A percentile compares a stretch with the other conserved stretches of the same genome.
Conservation (phyloP, 2,797 vertebrate genomes). For the Periparus ater region DNA sequence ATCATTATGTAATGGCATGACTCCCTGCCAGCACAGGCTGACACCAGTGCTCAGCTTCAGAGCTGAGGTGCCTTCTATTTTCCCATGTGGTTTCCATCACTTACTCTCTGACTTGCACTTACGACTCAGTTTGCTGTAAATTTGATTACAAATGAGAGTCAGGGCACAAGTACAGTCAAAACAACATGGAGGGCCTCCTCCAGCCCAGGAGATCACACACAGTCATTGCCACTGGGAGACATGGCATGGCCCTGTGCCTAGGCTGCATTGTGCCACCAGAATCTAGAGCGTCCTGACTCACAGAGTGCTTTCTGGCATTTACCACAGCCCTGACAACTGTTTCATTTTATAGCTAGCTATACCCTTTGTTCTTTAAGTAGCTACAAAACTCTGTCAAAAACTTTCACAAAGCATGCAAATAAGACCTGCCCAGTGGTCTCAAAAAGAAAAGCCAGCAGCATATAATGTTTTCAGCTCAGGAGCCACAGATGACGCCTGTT, state of each 20-base stretch:
- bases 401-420: neutral
- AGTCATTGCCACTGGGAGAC: rapidly evolving
- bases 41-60: neutral
- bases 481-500: neutral
- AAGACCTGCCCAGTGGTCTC: neutral
- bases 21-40: constrained; percentile 30
- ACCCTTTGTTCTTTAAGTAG: neutral
- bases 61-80: constrained; percentile 25
- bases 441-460: constrained; percentile 14
- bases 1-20: constrained; percentile 28
- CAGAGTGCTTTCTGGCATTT: neutral
- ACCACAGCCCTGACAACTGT: neutral
- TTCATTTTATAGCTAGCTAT: neutral
- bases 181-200: rapidly evolving
- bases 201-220: rapidly evolving
- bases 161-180: neutral
- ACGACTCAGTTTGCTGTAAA: neutral
- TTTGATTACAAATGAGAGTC: neutral
- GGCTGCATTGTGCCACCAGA: neutral
- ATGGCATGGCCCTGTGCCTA: neutral
- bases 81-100: neutral
- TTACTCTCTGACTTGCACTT: neutral
- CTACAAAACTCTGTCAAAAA: neutral
- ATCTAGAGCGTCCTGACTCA: neutral
- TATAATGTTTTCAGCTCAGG: neutral